Evolutionary conservation across 2,888 invertebrate genomes (phyloP).

Genomic region (Mesopsocus fuscifrons): DNA sequence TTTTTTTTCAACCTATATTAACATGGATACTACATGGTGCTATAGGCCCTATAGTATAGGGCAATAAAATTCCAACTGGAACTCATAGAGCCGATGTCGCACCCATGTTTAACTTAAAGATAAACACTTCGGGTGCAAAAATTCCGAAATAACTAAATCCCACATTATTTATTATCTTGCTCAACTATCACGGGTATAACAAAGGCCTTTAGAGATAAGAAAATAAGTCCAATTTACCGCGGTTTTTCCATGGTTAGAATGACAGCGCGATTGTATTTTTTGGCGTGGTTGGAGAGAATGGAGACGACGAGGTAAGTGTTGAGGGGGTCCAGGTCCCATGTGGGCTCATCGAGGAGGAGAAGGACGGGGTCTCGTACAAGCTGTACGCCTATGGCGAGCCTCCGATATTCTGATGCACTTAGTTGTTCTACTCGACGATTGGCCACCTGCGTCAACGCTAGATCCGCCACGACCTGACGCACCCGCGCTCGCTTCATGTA

Average conservation of each 20-base stretch:
- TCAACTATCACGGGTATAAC: no score
- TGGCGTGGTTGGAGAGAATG: slow-evolving; percentile 69
- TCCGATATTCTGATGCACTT: slow-evolving; percentile 72
- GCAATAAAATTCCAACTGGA: no score
- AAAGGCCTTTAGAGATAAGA: no score
- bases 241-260: slow-evolving; percentile 86
- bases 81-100: no score
- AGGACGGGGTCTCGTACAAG: slow-evolving; percentile 86
- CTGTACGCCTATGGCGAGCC: slow-evolving; percentile 81
- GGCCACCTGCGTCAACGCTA: slow-evolving; percentile 72
- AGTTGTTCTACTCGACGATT: slow-evolving; percentile 66
- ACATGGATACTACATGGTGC: no score
- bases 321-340: slow-evolving; percentile 83
- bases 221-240: no score
- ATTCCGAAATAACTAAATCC: no score
- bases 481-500: slow-evolving; percentile 69
- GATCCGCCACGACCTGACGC: slow-evolving; percentile 78
- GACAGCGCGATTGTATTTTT: slow-evolving; percentile 78
- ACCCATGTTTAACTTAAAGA: no score
- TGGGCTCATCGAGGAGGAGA: slow-evolving; percentile 80
- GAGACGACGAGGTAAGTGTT: slow-evolving; percentile 90
- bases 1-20: no score
- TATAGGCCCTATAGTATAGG: no score
- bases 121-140: no score
- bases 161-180: no score